Conservation (phyloP, 2,888 invertebrate species). For the Pollenia griseotomentosa region DNA sequence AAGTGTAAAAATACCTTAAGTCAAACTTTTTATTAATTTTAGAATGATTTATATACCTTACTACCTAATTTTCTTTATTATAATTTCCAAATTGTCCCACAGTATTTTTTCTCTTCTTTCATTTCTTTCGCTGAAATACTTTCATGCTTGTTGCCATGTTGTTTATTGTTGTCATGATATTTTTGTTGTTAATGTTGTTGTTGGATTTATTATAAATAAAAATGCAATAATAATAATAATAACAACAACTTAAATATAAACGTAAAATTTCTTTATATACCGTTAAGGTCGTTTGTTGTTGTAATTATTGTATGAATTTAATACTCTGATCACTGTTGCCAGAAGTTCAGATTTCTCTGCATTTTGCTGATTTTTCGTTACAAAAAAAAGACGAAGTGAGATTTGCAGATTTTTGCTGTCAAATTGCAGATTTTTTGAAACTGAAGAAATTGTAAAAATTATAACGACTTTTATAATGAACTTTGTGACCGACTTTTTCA, state of each 20-base stretch:
- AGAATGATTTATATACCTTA: too few species aligned
- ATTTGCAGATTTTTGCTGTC: too few species aligned
- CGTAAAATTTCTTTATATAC: slow-evolving; percentile 55
- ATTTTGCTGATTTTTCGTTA: too few species aligned
- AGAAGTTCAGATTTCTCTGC: too few species aligned
- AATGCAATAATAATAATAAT: background rate
- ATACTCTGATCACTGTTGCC: too few species aligned
- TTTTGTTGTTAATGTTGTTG: slow-evolving; percentile 2
- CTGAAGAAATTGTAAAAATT: too few species aligned
- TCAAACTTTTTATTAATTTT: too few species aligned
- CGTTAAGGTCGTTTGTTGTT: slow-evolving; percentile 68
- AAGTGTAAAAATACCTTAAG: too few species aligned
- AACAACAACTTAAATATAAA: slow-evolving; percentile 25
- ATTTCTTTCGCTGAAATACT: background rate
- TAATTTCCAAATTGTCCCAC: background rate
- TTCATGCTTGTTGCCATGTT: background rate
- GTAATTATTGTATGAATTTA: slow-evolving; percentile 1
- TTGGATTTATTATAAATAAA: slow-evolving; percentile 26
- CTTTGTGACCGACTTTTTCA: too few species aligned
- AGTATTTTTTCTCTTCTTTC: background rate
- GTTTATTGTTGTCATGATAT: background rate
- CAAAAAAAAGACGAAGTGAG: too few species aligned
- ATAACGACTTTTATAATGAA: too few species aligned
- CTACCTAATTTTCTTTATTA: background rate
- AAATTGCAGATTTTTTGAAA: too few species aligned